Conservation (phyloP, 2,888 invertebrate genomes). For the Epinotia brunnichana region DNA sequence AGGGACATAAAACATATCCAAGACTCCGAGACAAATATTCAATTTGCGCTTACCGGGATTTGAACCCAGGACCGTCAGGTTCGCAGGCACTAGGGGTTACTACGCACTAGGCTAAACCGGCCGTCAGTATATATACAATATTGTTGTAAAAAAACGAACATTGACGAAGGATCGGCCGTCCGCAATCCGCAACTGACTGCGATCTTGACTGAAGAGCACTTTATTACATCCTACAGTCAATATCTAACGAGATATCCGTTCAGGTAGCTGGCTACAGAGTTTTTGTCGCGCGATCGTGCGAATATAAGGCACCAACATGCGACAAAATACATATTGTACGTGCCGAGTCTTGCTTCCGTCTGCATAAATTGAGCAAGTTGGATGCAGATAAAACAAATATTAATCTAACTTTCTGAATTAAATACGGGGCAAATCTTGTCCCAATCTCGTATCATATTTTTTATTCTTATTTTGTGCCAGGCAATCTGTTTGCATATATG, state of each 20-base stretch:
- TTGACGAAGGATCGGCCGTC: too few species aligned
- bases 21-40: too few species aligned
- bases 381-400: background rate
- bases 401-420: background rate
- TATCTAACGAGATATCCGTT: constrained; percentile 21
- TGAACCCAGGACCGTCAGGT: too few species aligned
- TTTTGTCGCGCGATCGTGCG: constrained; percentile 9
- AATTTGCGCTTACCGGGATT: too few species aligned
- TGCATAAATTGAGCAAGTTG: background rate
- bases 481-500: background rate
- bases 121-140: background rate
- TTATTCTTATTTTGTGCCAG: background rate
- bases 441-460: background rate
- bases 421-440: background rate
- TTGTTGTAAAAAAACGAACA: background rate
- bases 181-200: background rate
- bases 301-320: constrained; percentile 8
- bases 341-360: background rate
- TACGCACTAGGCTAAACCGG: too few species aligned
- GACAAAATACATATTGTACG: background rate
- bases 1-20: too few species aligned
- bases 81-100: too few species aligned
- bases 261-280: background rate
- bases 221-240: constrained; percentile 26
- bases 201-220: constrained; percentile 14